Evolutionary conservation across 1,140 invertebrate genomes (phyloP), one percentile per base, ranked within the genome.

Genomic region (Eciton burchellii): DNA sequence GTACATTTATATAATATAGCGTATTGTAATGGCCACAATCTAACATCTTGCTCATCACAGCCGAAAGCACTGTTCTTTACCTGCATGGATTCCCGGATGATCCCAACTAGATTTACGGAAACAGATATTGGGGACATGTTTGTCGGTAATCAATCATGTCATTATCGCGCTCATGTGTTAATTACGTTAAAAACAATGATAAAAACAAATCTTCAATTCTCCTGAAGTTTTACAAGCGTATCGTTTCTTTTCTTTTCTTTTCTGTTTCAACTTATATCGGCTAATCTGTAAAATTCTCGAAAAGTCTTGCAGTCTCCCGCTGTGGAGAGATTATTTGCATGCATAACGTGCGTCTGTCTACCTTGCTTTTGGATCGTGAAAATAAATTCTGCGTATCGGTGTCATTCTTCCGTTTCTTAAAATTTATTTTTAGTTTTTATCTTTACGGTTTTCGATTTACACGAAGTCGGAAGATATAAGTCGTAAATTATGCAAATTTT

Each of bases 51-150:
- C 71, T 91, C 63, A 81, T 85, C 77, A 88, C 93, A 99, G 97
- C 98, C 98, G 8, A 98, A 98, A 95, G 98, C 98, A 83, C 96
- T 99, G 79, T 98, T 99, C 94, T 99, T 99, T 93, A 98, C 98
- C 19, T 99, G 98, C 94, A 99, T 99, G 97, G 98, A 99, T 95
- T 98, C 97, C 93, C 95, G 98, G 94, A 98, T 99, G 97, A 97
- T 99, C 87, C 98, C 98, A 24, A 98, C 98, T 81, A 95, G 98
- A 92, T 99, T 99, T 94, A 99, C 98, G 49, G 97, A 99, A 95
- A 98, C 98, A 73, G 97, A 98, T 92, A 97, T 99, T 82, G 99
- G 98, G 60, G 98, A 99, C 92, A 99, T 99, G 98, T 99, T 99
- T 95, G 97, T 99, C 90, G 97, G 97, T 98, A 89, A 82, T 81